A percentile compares a stretch with the other conserved stretches of the same genome.
These are phyloP conservation scores for Pseudomyrmex concolor DNA, from an alignment of 1,140 invertebrate genomes.

Conservation along the genomic window DNA sequence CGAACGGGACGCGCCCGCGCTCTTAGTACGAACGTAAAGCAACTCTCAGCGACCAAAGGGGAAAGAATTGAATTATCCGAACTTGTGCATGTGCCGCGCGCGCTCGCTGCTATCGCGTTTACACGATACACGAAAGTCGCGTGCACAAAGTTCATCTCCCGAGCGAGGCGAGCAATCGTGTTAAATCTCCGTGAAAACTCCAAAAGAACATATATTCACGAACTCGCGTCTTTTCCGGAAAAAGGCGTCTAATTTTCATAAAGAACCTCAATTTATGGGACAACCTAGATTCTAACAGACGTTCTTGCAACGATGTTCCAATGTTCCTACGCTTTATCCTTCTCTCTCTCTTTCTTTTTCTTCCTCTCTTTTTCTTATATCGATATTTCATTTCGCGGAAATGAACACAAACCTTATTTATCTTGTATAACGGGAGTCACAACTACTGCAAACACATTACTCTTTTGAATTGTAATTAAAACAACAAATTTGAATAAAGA, in stretches of 20 bases:
- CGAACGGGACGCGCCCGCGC: background rate
- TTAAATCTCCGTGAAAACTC: constrained; percentile 53
- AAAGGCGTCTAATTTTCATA: constrained; percentile 51
- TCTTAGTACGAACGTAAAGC: constrained; percentile 27
- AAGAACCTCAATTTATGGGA: constrained; percentile 41
- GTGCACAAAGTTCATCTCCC: constrained; percentile 35
- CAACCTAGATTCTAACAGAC: constrained; percentile 28
- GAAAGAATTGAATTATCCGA: constrained; percentile 57
- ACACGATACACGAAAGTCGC: constrained; percentile 48
- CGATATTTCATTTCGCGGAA: too few species aligned
- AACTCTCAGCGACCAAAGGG: constrained; percentile 44
- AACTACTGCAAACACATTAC: constrained; percentile 2
- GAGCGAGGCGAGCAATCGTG: constrained; percentile 39
- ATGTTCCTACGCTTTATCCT: constrained; percentile 15
- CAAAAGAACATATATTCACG: constrained; percentile 36
- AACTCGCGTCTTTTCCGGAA: constrained; percentile 19
- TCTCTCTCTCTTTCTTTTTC: background rate
- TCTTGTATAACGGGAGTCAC: background rate
- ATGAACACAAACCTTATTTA: too few species aligned
- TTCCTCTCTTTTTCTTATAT: too few species aligned
- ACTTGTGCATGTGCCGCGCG: constrained; percentile 37
- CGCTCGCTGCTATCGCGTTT: constrained; percentile 27
- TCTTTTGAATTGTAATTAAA: constrained; percentile 5
- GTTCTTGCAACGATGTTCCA: background rate
- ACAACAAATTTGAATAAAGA: background rate